Base-by-base conservation (phyloP, 1,140 invertebrate genomes). In the Zophobas morio region DNA sequence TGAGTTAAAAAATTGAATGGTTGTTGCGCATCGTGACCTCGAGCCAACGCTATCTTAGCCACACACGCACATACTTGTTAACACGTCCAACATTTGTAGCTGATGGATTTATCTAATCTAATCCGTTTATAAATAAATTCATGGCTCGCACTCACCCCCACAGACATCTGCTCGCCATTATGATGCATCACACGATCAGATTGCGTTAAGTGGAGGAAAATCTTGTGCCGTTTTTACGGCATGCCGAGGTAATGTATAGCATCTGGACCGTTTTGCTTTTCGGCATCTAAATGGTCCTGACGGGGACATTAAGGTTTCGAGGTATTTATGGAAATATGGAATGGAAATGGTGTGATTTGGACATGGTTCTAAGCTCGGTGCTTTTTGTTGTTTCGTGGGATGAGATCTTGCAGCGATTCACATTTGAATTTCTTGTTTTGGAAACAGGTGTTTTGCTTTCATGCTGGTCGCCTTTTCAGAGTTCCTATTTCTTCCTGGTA, bases 1-100 rank as follows among this genome's bases (percentile, higher is more conserved):
- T 66, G 60, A 66, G 60, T 40, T 37, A 66, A 66, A 66, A 66
- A 66, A 66, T 66, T 66, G 60, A 66, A 66, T 66, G 60, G 60
- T 66, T 66, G 60, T 66, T 66, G 60, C 60, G 60, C 60, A 66
- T 66, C 60, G 33, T 66, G 60, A 66, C 60, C 60, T 42, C 37
- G 20, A 20, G 8, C 1, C 39, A 54, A n/a, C 60, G 33, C 36
- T 40, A 37, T 37, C 6, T 8, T 39, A 8, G 8, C 37, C 60
- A 66, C 60, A 66, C 60, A 63, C 57, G 60, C 60, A 66, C 60
- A 20, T 63, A 37, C 35, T 63, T 66, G 60, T 66, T 66, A 66
- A 66, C 60, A 66, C 60, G 39, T 66, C 60, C 37, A 32, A 66
- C 60, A 66, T 66, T 66, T 66, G 60, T 66, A 66, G 33, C 39